Percentiles rank a stretch among this genome's conserved stretches.
Evolutionary conservation across 2,888 invertebrate genomes (phyloP).

Genomic region (Empis livida): DNA sequence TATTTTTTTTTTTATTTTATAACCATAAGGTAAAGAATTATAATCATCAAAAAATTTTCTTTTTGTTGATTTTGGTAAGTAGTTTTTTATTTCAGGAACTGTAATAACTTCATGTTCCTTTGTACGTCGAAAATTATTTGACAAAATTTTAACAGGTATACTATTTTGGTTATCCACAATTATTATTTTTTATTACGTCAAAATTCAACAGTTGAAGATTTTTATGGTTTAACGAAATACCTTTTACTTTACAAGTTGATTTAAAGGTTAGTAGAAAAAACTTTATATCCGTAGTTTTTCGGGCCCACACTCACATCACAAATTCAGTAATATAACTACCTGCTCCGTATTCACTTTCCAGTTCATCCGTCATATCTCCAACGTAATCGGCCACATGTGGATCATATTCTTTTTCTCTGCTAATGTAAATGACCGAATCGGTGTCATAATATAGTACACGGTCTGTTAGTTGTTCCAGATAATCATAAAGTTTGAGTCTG

Average conservation of each 20-base stretch:
- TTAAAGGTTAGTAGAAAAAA: background rate
- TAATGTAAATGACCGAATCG: slow-evolving; percentile 23
- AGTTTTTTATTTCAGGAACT: no score
- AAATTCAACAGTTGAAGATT: no score
- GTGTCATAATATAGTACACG: slow-evolving; percentile 28
- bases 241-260: background rate
- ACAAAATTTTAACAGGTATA: no score
- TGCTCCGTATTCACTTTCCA: no score
- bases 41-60: no score
- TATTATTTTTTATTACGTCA: no score
- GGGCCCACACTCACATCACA: background rate
- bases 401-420: slow-evolving; percentile 9
- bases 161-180: no score
- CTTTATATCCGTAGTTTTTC: background rate
- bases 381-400: slow-evolving; percentile 20
- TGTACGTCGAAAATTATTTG: no score
- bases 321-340: background rate
- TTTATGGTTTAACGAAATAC: background rate
- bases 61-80: no score
- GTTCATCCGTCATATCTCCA: slow-evolving; percentile 2
- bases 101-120: no score
- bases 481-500: slow-evolving; percentile 21
- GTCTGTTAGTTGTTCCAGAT: slow-evolving; percentile 19
- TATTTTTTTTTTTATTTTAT: no score
- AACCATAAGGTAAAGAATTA: no score